Evolutionary conservation across 2,113 vertebrate species (phyloP), one percentile per base, ranked within the genome.

Genomic region (Macquaria australasica): DNA sequence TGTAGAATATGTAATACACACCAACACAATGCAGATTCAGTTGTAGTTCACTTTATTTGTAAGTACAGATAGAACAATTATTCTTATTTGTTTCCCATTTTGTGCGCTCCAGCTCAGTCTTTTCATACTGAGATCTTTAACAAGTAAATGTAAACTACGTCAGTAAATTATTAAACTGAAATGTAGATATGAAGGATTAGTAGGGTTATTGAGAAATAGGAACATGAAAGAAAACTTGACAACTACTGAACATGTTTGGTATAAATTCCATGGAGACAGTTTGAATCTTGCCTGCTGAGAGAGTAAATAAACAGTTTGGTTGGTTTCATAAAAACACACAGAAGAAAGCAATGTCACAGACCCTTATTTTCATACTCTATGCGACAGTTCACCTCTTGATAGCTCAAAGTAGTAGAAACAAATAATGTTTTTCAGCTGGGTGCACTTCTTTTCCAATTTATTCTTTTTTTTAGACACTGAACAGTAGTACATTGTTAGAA

Each of bases 1-100:
- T 31, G 6, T 28, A 67, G 0, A 81, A 73, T 4, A 51, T n/a
- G 1, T 0, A 1, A 37, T 2, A 0, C 37, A 77, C 45, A 68
- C 31, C 20, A n/a, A 43, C 64, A 73, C 67, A n/a, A 11, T 12
- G 16, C 25, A 31, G 50, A 68, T 76, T 88, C 48, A 82, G 39
- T 81, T 75, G 18, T 20, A 43, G 53, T 73, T 71, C 67, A 84
- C 48, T 90, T 91, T 89, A 91, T 91, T 93, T 70, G 16, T 84
- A 78, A 85, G 89, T 81, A 87, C 69, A 91, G 73, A 89, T 39
- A 80, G 74, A 86, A 80, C 59, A 85, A 62, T 80, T 58, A 37
- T 39, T 56, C 64, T 34, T 63, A 70, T 60, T 83, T n/a, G 66
- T 62, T 71, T 28, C 39, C 79, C 50, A 76, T 80, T 70, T 77